Base-by-base conservation (phyloP, 1,140 invertebrate genomes). In the Atta colombica region DNA sequence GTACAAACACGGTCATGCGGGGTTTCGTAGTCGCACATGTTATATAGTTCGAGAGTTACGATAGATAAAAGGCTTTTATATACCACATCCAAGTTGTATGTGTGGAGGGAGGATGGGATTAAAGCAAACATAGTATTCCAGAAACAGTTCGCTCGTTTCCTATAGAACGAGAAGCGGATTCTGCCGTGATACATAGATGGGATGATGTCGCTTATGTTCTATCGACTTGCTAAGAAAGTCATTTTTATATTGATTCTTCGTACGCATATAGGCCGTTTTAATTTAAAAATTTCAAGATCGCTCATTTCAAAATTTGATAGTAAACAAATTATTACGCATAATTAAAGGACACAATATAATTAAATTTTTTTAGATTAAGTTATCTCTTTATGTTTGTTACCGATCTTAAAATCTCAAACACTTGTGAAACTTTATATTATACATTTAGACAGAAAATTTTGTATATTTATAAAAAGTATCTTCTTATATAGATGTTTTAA, bases 41-140 rank as follows among this genome's bases (percentile, higher is more conserved):
- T 80, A 74, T 69, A 68, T n/a, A 14, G 63, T 68, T 69, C 31
- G 63, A 39, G 77, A 86, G 77, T 80, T 60, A 72, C 72, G 28
- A 65, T 87, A 74, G 85, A 88, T 87, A 72, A 80, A 78, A 63
- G 66, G 25, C 39, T 80, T 80, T 80, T 80, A 80, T 68, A 80
- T 69, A 66, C 77, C 12, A 61, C 39, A 80, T 80, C 55, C 49
- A 51, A 55, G 49, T 35, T 77, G n/a, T 63, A 7, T 63, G 14
- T 14, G 25, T 51, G 21, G 25, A 14, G 1, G 25, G 60, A 6
- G 49, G 66, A 18, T 39, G 39, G 63, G 63, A 68, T 80, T 80
- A 68, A 80, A 80, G 77, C 49, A 80, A 80, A 80, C 61, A 80
- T 21, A 49, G 45, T 77, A 80, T 80, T 55, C 63, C 45, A 53